phyloP scores from a whole-genome alignment of 2,888 invertebrate species.

The Spatulosminthurus flaviceps region DNA sequence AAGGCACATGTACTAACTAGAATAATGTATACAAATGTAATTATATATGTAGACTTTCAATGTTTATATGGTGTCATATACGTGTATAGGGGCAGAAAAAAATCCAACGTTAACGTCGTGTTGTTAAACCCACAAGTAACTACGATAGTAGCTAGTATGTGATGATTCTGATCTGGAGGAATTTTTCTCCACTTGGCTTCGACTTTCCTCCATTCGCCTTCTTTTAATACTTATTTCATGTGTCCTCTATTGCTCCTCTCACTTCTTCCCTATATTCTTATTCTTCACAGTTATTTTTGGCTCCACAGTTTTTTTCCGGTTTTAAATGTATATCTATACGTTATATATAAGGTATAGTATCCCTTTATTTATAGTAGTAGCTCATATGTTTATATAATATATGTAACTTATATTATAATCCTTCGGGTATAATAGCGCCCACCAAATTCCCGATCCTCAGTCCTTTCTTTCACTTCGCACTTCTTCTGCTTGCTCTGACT shows the following conservation, averaged over 20 bases:
- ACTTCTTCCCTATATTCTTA: not conserved
- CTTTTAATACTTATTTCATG: slow-evolving; percentile 2
- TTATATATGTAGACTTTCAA: too few species aligned
- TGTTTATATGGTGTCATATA: too few species aligned
- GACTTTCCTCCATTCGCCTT: slow-evolving; percentile 22
- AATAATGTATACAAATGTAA: not conserved
- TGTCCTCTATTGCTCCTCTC: not conserved
- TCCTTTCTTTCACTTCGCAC: not conserved
- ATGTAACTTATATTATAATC: not conserved
- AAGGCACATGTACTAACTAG: slow-evolving; percentile 1
- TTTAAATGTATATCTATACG: not conserved
- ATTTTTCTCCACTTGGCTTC: slow-evolving; percentile 37
- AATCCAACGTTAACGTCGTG: slow-evolving; percentile 12
- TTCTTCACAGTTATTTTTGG: slow-evolving; percentile 23
- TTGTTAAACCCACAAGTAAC: slow-evolving; percentile 5
- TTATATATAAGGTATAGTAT: not conserved
- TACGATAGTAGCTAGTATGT: not conserved
- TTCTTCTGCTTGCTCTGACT: too few species aligned
- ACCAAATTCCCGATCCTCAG: slow-evolving; percentile 10
- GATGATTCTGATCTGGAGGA: slow-evolving; percentile 42
- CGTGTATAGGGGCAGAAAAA: not conserved
- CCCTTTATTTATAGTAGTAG: not conserved
- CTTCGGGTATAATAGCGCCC: not conserved
- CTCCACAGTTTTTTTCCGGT: not conserved
- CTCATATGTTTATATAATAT: not conserved